Evolutionary conservation across 2,113 vertebrate species (phyloP).

Genomic region (Heterochromis multidens): DNA sequence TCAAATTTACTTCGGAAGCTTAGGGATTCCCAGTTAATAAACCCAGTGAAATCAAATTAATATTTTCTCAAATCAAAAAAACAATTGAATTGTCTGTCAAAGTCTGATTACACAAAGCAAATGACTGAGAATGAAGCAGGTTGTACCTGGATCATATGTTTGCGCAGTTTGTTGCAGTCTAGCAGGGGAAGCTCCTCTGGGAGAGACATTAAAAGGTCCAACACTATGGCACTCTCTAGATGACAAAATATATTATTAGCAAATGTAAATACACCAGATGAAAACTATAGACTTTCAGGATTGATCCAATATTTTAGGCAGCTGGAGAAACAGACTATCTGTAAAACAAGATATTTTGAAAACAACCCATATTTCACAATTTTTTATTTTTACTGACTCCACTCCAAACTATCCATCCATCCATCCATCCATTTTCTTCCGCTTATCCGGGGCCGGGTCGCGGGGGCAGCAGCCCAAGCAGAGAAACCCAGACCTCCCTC

Average conservation of each 20-base stretch:
- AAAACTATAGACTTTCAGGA: accelerated
- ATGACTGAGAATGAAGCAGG: accelerated
- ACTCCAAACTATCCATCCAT: no score
- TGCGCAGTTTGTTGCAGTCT: conserved; percentile 60
- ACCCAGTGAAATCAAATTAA: no score
- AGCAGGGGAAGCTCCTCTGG: conserved; percentile 71
- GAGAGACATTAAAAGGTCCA: conserved; percentile 75
- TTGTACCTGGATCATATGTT: conserved; percentile 62
- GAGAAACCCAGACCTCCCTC: no score
- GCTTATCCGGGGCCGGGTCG: no score
- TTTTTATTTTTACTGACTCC: background rate
- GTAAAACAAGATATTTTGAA: background rate
- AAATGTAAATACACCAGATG: background rate
- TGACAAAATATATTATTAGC: background rate
- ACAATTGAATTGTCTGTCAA: background rate
- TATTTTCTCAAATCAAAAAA: no score
- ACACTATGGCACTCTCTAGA: conserved; percentile 72
- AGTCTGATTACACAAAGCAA: background rate
- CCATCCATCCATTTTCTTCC: no score
- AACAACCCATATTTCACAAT: background rate
- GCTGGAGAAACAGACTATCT: background rate
- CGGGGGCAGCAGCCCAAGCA: no score
- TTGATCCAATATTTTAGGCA: background rate
- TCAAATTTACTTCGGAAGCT: no score
- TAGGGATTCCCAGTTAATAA: no score